Base-by-base conservation (phyloP, 2,113 vertebrate genomes). In the Vulpes lagopus region DNA sequence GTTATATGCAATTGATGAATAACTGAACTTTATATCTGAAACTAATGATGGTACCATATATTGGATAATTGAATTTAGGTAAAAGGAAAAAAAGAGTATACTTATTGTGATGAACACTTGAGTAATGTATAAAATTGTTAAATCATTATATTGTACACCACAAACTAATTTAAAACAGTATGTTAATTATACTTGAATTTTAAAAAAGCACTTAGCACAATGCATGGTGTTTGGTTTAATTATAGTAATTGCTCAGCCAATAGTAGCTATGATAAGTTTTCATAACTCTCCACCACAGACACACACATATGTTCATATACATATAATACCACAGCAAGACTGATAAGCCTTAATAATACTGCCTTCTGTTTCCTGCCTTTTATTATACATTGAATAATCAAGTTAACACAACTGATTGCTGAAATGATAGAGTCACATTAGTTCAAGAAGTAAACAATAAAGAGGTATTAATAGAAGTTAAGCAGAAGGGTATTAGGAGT, bases 391-490 rank as follows among this genome's bases (percentile, higher is more conserved):
- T 83, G 16, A 91, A 62, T 84, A 62, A n/a, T 71, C 73, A 51
- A 82, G 49, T 30, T 74, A 88, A 88, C 23, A n/a, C 59, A 91
- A 93, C 3, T 51, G 49, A 74, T 57, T 89, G 43, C 30, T 84
- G 19, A 88, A 91, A 71, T 83, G 32, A 82, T 53, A 59, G 78
- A 82, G 38, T 92, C 30, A 57, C 27, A 65, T 88, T 65, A 55
- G 57, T 83, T 76, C 62, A 67, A 59, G 16, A 78, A 78, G 65
- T 65, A 55, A 92, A 92, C 59, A 71, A 89, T 55, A 84, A 94
- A 57, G 55, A 55, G 20, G 16, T 22, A 79, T 62, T 92, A 84
- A 51, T 9, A 81, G 59, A 94, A 88, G 17, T 64, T 96, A 43
- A 91, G 35, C 35, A 22, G 71, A 49, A 43, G n/a, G 2, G 22